phyloP scores from a whole-genome alignment of 2,888 invertebrate genomes.

The Chaetoderma sp. region DNA sequence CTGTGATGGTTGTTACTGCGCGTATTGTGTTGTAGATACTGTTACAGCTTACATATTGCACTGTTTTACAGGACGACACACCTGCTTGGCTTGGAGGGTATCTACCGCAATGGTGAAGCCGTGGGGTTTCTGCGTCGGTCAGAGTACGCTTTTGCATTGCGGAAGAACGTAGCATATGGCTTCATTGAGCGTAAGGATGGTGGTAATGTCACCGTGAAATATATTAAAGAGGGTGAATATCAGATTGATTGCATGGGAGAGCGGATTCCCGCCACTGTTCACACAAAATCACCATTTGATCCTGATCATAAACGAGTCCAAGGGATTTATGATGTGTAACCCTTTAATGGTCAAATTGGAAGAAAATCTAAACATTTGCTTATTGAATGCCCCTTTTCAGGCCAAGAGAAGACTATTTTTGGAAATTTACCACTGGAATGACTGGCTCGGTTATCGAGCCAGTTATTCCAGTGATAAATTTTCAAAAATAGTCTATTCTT shows the following conservation, averaged over 20 bases:
- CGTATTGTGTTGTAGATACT: too few relatives aligned
- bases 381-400: too few relatives aligned
- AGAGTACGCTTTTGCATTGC: constrained; percentile 79
- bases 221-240: constrained; percentile 77
- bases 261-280: constrained; percentile 78
- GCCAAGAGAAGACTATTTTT: too few relatives aligned
- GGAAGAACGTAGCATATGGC: constrained; percentile 76
- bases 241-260: constrained; percentile 85
- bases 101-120: constrained; percentile 77
- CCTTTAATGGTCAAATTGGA: too few relatives aligned
- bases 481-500: too few relatives aligned
- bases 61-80: constrained; percentile 73
- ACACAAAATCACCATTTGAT: constrained; percentile 85
- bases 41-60: too few relatives aligned
- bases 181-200: constrained; percentile 74
- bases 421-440: too few relatives aligned
- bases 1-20: too few relatives aligned
- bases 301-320: constrained; percentile 80
- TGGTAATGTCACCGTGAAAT: constrained; percentile 62
- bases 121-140: constrained; percentile 86
- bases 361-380: too few relatives aligned
- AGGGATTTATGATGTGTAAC: constrained; percentile 72
- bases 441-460: too few relatives aligned
- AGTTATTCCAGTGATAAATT: too few relatives aligned
- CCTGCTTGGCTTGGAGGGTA: constrained; percentile 87